Evolutionary conservation across 2,888 invertebrate genomes (phyloP), one percentile per base, ranked within the genome.

Genomic region (Eurois occulta): DNA sequence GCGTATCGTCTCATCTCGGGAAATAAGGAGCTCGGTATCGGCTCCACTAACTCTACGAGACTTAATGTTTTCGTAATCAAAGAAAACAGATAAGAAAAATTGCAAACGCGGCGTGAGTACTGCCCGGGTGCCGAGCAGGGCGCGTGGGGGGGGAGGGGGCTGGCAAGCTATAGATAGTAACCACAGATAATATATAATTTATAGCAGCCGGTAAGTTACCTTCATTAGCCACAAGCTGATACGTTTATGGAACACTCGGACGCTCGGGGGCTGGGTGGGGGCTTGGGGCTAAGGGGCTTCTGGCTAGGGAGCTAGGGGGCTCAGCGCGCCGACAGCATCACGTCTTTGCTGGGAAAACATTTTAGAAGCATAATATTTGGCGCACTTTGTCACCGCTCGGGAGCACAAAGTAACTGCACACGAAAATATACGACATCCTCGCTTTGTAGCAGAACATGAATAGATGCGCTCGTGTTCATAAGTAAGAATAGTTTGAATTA

Each of bases 11-110:
- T 35, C 48, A 69, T 68, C 73, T 41, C 73, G 69, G 43, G 65
- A 65, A 65, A 74, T 35, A 73, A 52, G 48, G 58, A 58, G 78
- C 48, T 60, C 68, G 35, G 64, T 41, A 35, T n/a, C 64, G 38
- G 67, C 62, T 64, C 62, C 21, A 16, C 41, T 55, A 55, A 38
- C 73, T 73, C 67, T 24, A 32, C 24, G 41, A 67, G 24, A 72
- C 73, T 55, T 80, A 24, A 75, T 80, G 60, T 66, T 70, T 70
- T 43, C 43, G 68, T 80, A 76, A 81, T 81, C 72, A 77, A 81
- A 72, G 65, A 55, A 71, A 80, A 62, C 21, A 72, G 71, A 68
- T 80, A 76, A 76, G 69, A 76, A 72, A 72, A 60, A 70, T 69
- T 55, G 65, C 7, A 13, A 58, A 76, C 70, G 35, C 32, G 32